Conservation (phyloP, 2,888 invertebrate species). For the Petrolisthes cinctipes region DNA sequence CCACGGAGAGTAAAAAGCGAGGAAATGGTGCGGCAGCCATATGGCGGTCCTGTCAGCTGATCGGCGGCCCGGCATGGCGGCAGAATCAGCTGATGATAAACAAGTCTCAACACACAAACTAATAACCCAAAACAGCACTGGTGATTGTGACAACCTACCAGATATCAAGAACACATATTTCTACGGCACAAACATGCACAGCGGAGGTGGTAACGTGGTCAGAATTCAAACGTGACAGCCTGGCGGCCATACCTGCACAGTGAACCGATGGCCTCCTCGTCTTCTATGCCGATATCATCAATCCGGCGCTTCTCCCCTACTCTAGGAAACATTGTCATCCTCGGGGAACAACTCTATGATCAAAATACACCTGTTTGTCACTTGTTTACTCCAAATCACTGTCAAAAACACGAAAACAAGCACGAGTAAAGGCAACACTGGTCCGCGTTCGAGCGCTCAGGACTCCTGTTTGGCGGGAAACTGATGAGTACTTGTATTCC, state of each 20-base stretch:
- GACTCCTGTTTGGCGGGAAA: constrained; percentile 66
- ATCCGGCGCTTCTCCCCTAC: constrained; percentile 65
- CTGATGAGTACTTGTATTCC: constrained; percentile 55
- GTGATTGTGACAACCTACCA: constrained; percentile 45
- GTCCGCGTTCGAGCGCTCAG: constrained; percentile 60
- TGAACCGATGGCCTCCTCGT: constrained; percentile 65
- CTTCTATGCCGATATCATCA: constrained; percentile 64
- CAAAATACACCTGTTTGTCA: constrained; percentile 36
- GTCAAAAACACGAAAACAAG: constrained; percentile 56
- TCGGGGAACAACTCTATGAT: constrained; percentile 37
- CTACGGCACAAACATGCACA: background rate
- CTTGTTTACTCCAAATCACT: constrained; percentile 52
- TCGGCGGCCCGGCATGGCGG: constrained; percentile 60
- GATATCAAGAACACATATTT: constrained; percentile 4
- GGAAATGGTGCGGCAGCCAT: constrained; percentile 52
- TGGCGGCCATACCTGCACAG: constrained; percentile 65
- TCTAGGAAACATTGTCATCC: constrained; percentile 65
- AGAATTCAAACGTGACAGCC: constrained; percentile 47
- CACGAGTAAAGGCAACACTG: constrained; percentile 57
- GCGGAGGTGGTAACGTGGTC: background rate
- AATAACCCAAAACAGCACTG: background rate
- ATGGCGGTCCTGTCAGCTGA: constrained; percentile 59
- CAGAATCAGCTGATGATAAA: constrained; percentile 60
- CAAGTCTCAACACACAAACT: constrained; percentile 16
- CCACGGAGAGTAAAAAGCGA: constrained; percentile 21